These are phyloP conservation scores for Horisme vitalbata DNA, from an alignment of 2,888 invertebrate species.

Conservation along the genomic window DNA sequence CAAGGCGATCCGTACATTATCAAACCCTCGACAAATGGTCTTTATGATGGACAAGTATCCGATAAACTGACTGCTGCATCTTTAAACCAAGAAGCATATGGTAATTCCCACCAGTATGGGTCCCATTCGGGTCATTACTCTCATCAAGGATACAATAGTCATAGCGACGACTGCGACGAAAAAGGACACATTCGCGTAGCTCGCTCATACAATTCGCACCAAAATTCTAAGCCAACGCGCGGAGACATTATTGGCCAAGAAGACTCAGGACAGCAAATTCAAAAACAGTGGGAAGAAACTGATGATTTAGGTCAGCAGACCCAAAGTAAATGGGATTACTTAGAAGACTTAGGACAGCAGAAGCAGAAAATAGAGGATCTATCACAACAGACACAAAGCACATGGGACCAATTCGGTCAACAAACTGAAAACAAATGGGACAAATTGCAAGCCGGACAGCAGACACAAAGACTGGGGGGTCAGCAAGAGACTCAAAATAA, in stretches of 20 bases:
- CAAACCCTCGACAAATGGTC: constrained; percentile 52
- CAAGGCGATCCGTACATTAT: constrained; percentile 78
- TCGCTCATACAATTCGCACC: constrained; percentile 54
- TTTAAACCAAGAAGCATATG: constrained; percentile 41
- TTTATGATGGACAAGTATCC: constrained; percentile 45
- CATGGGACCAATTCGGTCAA: constrained; percentile 38
- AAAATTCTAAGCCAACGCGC: constrained; percentile 18
- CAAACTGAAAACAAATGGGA: constrained; percentile 39
- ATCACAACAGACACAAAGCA: constrained; percentile 40
- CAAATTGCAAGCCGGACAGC: constrained; percentile 43
- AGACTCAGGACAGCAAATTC: constrained; percentile 41
- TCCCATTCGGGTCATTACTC: constrained; percentile 47
- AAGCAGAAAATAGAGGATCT: constrained; percentile 41
- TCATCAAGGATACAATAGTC: constrained; percentile 42
- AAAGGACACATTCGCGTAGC: constrained; percentile 56
- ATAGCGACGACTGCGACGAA: constrained; percentile 52
- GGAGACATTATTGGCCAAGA: constrained; percentile 17
- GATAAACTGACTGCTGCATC: constrained; percentile 54
- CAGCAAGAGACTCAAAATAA: constrained; percentile 46
- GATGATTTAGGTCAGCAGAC: constrained; percentile 44
- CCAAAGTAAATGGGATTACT: constrained; percentile 30
- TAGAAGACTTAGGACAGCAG: constrained; percentile 50
- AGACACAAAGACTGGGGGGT: constrained; percentile 39
- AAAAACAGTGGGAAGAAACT: constrained; percentile 33
- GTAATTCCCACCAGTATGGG: constrained; percentile 48